Conservation (phyloP, 2,113 vertebrate species). For the Perca flavescens region DNA sequence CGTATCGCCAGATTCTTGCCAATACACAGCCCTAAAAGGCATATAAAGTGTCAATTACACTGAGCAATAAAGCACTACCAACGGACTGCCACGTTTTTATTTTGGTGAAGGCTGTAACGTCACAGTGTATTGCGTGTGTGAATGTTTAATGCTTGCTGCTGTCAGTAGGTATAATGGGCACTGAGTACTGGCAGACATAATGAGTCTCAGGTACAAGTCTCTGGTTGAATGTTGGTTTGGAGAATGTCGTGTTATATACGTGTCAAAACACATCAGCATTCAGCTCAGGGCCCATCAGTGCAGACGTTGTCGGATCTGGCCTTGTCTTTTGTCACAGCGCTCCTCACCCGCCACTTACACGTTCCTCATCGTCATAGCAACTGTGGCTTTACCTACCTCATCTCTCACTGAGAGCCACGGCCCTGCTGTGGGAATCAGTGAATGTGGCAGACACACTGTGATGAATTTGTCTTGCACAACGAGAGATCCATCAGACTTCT, state of each 20-base stretch:
- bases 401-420: constrained; percentile 40
- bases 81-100: neutral
- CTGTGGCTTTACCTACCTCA: constrained; percentile 64
- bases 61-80: neutral
- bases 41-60: neutral
- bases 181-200: constrained; percentile 10
- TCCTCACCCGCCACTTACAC: constrained; percentile 60
- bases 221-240: constrained; percentile 7
- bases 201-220: constrained; percentile 27
- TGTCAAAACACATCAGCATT: constrained; percentile 62
- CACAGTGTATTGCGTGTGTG: neutral
- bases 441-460: constrained; percentile 28
- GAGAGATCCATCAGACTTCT: constrained; percentile 6
- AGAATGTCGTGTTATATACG: neutral
- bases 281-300: constrained; percentile 34
- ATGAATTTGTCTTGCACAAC: constrained; percentile 27
- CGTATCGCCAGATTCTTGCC: too few species aligned
- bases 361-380: constrained; percentile 77
- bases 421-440: constrained; percentile 44
- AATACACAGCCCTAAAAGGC: neutral
- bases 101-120: constrained; percentile 2
- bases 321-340: constrained; percentile 70
- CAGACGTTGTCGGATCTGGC: constrained; percentile 61
- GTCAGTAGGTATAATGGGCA: neutral
- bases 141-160: constrained; percentile 3